These are phyloP conservation scores for Sorex maritimensis DNA, from an alignment of 2,797 vertebrate genomes.

Conservation along the genomic window DNA sequence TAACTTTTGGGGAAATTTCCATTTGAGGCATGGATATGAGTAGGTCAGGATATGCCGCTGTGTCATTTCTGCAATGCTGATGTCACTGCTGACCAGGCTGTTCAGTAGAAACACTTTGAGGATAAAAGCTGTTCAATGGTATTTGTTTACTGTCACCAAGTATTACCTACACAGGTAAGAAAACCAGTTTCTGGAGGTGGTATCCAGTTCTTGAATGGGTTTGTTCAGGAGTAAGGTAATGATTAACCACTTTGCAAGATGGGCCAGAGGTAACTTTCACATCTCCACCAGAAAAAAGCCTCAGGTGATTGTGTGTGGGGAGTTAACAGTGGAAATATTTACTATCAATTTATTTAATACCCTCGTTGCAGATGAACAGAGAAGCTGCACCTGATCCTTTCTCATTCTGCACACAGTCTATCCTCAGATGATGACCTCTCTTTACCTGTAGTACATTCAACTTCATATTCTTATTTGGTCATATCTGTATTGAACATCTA, in stretches of 20 bases:
- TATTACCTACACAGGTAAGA: background rate
- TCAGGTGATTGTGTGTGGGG: background rate
- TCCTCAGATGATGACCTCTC: background rate
- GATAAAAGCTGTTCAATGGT: background rate
- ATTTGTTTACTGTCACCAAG: slow-evolving; percentile 19
- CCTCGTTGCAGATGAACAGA: background rate
- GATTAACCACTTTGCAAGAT: slow-evolving; percentile 16
- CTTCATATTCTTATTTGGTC: background rate
- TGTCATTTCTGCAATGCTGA: slow-evolving; percentile 51
- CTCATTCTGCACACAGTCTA: background rate
- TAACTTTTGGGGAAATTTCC: slow-evolving; percentile 61
- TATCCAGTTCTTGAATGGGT: slow-evolving; percentile 1
- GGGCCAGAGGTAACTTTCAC: background rate
- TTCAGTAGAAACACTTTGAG: background rate
- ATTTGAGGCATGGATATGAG: background rate
- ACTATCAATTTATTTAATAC: background rate
- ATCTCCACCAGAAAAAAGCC: background rate
- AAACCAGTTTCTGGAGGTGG: background rate
- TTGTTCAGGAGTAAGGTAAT: background rate
- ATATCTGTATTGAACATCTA: slow-evolving; percentile 24
- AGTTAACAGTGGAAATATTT: background rate
- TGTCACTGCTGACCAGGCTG: slow-evolving; percentile 1
- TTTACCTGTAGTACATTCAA: background rate
- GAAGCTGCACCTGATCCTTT: background rate
- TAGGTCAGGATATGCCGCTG: background rate